phyloP scores from a whole-genome alignment of 2,888 invertebrate species.

The Tillus elongatus region DNA sequence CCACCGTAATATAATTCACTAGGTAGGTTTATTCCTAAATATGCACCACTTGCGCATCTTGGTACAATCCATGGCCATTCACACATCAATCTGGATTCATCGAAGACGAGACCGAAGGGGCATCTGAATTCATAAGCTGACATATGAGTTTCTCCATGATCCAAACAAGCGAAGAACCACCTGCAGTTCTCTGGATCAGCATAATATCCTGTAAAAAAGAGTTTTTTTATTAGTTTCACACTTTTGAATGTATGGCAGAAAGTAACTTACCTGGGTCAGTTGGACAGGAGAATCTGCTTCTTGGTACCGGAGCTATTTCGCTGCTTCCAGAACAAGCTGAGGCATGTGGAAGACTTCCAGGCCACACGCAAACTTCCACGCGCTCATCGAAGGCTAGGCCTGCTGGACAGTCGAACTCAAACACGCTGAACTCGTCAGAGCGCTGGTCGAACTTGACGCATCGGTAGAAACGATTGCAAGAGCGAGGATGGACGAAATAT shows the following conservation, averaged over 20 bases:
- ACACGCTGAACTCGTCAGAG: slow-evolving; percentile 65
- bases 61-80: slow-evolving; percentile 76
- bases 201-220: slow-evolving; percentile 60
- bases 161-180: slow-evolving; percentile 75
- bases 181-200: slow-evolving; percentile 74
- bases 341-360: slow-evolving; percentile 60
- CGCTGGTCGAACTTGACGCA: slow-evolving; percentile 73
- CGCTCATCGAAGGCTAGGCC: slow-evolving; percentile 68
- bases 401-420: slow-evolving; percentile 72
- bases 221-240: too few species aligned
- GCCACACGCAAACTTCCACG: slow-evolving; percentile 75
- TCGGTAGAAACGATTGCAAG: slow-evolving; percentile 70
- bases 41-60: slow-evolving; percentile 36
- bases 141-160: slow-evolving; percentile 50
- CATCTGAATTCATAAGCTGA: slow-evolving; percentile 74
- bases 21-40: slow-evolving; percentile 24
- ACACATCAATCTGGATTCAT: slow-evolving; percentile 58
- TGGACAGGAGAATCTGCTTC: slow-evolving; percentile 59
- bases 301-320: slow-evolving; percentile 67
- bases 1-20: slow-evolving; percentile 46
- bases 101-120: slow-evolving; percentile 70
- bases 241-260: too few species aligned
- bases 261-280: slow-evolving; percentile 46
- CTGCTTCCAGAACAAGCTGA: slow-evolving; percentile 68
- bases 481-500: slow-evolving; percentile 67